A percentile compares a stretch with the other conserved stretches of the same genome.
phyloP scores from a whole-genome alignment of 2,113 vertebrate genomes.

The Ramphastos sulfuratus region DNA sequence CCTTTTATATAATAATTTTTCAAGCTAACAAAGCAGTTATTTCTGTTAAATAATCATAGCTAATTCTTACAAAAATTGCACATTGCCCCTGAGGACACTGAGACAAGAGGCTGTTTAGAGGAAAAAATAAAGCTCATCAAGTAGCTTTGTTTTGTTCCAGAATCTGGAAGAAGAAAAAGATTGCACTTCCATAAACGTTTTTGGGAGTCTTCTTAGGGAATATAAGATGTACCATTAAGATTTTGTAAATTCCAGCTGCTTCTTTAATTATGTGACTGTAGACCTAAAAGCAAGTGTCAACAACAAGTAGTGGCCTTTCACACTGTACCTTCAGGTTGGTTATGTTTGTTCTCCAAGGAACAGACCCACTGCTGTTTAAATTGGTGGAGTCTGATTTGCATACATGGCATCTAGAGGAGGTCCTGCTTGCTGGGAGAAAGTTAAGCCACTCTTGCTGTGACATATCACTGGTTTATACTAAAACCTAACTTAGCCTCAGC shows the following conservation, averaged over 20 bases:
- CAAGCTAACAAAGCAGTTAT: neutral
- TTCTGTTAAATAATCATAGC: conserved; percentile 36
- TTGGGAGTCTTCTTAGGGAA: neutral
- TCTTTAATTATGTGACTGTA: neutral
- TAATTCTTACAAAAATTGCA: conserved; percentile 24
- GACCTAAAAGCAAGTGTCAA: neutral
- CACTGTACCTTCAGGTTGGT: neutral
- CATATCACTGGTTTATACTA: neutral
- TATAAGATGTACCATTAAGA: neutral
- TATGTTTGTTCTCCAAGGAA: neutral
- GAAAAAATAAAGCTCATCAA: neutral
- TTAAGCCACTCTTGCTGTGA: neutral
- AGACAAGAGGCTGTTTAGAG: neutral
- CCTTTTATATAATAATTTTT: neutral
- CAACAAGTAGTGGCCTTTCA: neutral
- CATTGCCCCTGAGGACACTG: neutral
- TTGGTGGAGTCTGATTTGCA: neutral
- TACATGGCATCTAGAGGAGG: neutral
- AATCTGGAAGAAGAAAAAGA: neutral
- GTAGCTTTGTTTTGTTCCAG: neutral
- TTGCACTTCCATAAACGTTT: neutral
- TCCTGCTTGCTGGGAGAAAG: neutral
- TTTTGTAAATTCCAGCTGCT: neutral
- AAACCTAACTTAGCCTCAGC: accelerated
- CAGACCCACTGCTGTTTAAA: neutral